These are phyloP conservation scores for Plectus sambesii DNA, from an alignment of 1,140 invertebrate species.

Conservation along the genomic window DNA sequence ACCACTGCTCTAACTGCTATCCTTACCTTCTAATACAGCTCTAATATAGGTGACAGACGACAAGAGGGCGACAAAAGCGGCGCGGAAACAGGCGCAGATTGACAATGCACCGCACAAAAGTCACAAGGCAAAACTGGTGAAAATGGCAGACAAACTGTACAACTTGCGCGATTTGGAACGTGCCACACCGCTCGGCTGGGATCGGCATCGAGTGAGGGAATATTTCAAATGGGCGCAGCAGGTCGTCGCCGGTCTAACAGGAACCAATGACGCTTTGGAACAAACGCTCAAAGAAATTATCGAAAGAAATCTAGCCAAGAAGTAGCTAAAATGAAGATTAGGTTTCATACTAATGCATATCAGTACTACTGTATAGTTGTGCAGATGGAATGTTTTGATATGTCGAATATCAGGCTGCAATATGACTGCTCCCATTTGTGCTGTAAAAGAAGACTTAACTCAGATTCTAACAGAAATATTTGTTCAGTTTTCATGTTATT, in stretches of 20 bases:
- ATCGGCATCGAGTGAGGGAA: conserved; percentile 51
- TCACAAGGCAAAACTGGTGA: conserved; percentile 61
- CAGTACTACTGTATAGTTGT: too few species aligned
- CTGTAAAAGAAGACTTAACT: too few species aligned
- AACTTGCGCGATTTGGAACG: conserved; percentile 64
- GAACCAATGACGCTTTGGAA: conserved; percentile 59
- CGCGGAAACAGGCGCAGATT: conserved; percentile 63
- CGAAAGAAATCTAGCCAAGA: conserved; percentile 28
- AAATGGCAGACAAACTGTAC: conserved; percentile 73
- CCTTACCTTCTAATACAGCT: background rate
- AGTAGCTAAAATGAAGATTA: conserved; percentile 8
- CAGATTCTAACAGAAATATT: too few species aligned
- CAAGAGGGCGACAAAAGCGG: conserved; percentile 57
- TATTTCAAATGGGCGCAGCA: conserved; percentile 64
- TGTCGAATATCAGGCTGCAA: too few species aligned
- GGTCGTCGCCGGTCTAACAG: conserved; percentile 59
- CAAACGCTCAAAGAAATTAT: conserved; percentile 54
- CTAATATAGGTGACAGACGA: conserved; percentile 59
- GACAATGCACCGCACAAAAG: conserved; percentile 54
- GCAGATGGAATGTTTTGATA: too few species aligned
- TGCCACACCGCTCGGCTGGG: conserved; percentile 52
- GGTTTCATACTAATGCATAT: too few species aligned
- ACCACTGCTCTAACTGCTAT: too few species aligned
- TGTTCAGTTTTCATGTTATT: too few species aligned
- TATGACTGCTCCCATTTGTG: too few species aligned